Percentiles rank a stretch among this genome's conserved stretches.
Conservation (phyloP, 2,113 vertebrate genomes). For the Cairina moschata region DNA sequence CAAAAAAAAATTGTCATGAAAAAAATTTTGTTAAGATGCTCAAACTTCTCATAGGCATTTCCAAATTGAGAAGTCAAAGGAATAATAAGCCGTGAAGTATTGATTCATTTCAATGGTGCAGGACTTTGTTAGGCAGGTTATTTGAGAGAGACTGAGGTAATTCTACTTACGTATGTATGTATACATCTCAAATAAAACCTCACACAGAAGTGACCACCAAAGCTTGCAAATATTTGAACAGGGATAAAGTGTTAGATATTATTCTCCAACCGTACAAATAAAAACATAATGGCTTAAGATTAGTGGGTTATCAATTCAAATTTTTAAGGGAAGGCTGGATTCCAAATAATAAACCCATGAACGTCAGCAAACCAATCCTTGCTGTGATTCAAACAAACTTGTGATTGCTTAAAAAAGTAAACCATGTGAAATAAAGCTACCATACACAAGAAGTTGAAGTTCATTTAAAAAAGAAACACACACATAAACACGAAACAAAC, state of each 20-base stretch:
- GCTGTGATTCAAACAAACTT: neutral
- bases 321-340: neutral
- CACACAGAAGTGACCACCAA: neutral
- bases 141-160: neutral
- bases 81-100: neutral
- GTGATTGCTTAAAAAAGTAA: neutral
- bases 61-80: neutral
- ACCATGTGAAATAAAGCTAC: neutral
- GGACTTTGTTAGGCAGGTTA: neutral
- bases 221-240: neutral
- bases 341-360: neutral
- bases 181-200: neutral
- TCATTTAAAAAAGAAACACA: neutral
- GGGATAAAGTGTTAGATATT: neutral
- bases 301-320: neutral
- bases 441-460: neutral
- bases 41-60: neutral
- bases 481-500: neutral
- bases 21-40: neutral
- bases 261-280: neutral
- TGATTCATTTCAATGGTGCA: neutral
- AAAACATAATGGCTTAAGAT: neutral
- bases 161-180: neutral
- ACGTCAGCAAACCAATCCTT: neutral
- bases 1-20: neutral